Conservation (phyloP, 2,113 vertebrate genomes). For the Carassius auratus region DNA sequence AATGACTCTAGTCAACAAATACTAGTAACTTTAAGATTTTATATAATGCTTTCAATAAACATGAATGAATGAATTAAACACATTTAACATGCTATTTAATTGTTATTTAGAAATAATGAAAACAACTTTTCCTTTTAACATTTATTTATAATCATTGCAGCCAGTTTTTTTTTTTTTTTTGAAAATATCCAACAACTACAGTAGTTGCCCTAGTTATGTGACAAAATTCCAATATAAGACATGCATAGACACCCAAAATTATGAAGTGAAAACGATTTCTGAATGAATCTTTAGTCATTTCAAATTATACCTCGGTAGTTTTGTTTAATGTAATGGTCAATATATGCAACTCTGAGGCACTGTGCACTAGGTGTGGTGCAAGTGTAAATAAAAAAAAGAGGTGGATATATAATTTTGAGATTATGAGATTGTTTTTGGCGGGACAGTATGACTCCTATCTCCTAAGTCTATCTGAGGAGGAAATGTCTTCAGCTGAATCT, state of each 20-base stretch:
- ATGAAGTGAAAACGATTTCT: neutral
- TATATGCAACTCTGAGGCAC: neutral
- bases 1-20: neutral
- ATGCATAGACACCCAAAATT: neutral
- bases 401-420: conserved; percentile 52
- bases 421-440: conserved; percentile 48
- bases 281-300: neutral
- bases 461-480: conserved; percentile 9
- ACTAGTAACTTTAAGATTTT: neutral
- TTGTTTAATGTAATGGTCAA: neutral
- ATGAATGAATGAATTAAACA: too few relatives aligned
- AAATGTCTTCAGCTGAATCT: neutral
- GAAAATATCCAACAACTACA: neutral
- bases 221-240: neutral
- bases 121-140: neutral
- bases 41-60: conserved; percentile 4
- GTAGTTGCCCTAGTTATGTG: neutral
- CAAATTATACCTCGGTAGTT: neutral
- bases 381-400: conserved; percentile 8
- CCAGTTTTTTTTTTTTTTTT: neutral
- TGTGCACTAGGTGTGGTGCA: conserved; percentile 24
- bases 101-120: neutral
- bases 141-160: neutral
- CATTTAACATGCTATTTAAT: neutral
- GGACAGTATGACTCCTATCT: conserved; percentile 9